phyloP scores from a whole-genome alignment of 2,797 vertebrate genomes.

The Anisognathus igniventris region DNA sequence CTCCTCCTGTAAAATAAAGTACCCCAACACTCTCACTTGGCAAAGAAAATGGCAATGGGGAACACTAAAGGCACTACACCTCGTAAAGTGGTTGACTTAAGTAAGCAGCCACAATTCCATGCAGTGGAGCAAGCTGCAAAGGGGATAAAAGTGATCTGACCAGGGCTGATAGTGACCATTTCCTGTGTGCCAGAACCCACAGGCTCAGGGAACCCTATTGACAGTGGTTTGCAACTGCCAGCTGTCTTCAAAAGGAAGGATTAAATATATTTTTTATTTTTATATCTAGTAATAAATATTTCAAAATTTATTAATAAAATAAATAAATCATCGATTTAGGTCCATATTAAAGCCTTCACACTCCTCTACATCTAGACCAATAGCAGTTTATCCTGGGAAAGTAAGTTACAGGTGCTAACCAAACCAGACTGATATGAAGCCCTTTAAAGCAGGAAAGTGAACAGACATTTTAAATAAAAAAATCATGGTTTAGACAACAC shows the following conservation, averaged over 20 bases:
- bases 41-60: neutral
- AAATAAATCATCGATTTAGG: neutral
- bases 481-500: neutral
- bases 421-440: neutral
- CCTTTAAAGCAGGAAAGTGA: neutral
- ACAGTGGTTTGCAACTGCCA: neutral
- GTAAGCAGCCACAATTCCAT: neutral
- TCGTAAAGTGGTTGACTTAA: neutral
- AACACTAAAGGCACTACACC: neutral
- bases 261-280: neutral
- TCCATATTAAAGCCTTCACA: neutral
- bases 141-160: neutral
- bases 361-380: neutral
- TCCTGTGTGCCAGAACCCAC: rapidly evolving
- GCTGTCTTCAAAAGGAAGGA: neutral
- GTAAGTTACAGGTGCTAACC: neutral
- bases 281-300: neutral
- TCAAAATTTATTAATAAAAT: neutral
- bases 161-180: neutral
- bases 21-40: neutral
- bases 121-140: neutral
- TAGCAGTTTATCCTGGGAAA: neutral
- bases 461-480: neutral
- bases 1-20: neutral
- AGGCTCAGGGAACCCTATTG: neutral